phyloP scores from a whole-genome alignment of 2,888 invertebrate genomes.

The Ophion slaviceki region DNA sequence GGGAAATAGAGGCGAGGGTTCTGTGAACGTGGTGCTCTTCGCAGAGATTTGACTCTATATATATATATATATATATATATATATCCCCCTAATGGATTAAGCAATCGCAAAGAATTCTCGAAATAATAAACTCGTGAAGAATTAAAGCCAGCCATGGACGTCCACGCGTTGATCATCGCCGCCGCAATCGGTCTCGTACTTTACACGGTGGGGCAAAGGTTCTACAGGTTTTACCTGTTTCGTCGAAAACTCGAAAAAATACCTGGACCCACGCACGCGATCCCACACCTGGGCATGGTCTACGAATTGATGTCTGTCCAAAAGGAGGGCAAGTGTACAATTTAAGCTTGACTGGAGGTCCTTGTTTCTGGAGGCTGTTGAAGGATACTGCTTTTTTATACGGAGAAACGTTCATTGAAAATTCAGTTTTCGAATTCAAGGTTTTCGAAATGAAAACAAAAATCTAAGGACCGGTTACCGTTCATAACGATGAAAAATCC shows the following conservation, averaged over 20 bases:
- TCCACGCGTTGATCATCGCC: conserved; percentile 7
- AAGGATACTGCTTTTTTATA: not conserved
- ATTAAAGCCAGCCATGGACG: conserved; percentile 8
- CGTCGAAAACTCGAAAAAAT: conserved; percentile 66
- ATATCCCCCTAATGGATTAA: no score
- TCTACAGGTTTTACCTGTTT: conserved; percentile 60
- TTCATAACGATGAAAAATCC: no score
- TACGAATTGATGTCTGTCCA: conserved; percentile 57
- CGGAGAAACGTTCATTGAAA: no score
- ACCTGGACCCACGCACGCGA: conserved; percentile 68
- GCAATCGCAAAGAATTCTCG: not conserved
- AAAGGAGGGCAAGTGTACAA: conserved; percentile 67
- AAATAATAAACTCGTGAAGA: not conserved
- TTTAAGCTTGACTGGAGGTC: not conserved
- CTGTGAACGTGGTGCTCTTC: no score
- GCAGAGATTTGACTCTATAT: no score
- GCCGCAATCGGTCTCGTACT: conserved; percentile 15
- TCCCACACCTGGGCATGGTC: conserved; percentile 69
- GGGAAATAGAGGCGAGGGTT: no score
- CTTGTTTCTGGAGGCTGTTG: not conserved
- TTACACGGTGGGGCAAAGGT: conserved; percentile 7
- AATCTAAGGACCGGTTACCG: no score
- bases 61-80: no score
- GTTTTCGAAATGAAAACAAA: no score
- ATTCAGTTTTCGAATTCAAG: no score